phyloP scores from a whole-genome alignment of 2,888 invertebrate genomes.

The Hypercompe scribonia region DNA sequence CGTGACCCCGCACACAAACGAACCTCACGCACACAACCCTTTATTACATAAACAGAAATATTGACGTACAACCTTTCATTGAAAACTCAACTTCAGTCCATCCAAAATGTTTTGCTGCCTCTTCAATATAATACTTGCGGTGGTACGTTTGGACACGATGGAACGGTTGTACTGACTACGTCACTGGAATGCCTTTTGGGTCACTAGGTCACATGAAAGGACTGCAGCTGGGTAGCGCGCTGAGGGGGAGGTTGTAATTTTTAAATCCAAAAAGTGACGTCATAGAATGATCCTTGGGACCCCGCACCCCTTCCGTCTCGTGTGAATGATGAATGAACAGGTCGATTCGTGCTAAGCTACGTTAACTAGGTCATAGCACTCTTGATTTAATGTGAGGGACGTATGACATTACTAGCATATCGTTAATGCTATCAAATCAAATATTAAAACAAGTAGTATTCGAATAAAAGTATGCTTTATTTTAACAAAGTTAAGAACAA shows the following conservation, averaged over 20 bases:
- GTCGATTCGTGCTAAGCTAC: conserved; percentile 67
- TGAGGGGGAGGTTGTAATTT: conserved; percentile 70
- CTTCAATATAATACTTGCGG: conserved; percentile 30
- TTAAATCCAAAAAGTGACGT: conserved; percentile 78
- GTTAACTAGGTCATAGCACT: conserved; percentile 60
- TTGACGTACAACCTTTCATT: conserved; percentile 75
- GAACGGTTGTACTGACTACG: conserved; percentile 77
- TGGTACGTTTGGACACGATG: conserved; percentile 52
- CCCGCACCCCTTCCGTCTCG: conserved; percentile 58
- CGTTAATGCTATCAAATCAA: neutral
- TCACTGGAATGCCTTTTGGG: conserved; percentile 80
- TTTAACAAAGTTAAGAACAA: neutral
- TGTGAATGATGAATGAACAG: conserved; percentile 82
- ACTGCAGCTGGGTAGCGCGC: conserved; percentile 71
- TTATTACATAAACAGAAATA: conserved; percentile 51
- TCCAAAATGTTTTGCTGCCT: conserved; percentile 61
- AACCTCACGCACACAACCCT: conserved; percentile 44
- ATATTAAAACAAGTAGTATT: neutral
- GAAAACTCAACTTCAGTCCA: conserved; percentile 67
- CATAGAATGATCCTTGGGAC: conserved; percentile 68
- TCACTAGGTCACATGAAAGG: conserved; percentile 82
- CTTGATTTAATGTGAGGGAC: conserved; percentile 19
- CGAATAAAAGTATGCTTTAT: neutral
- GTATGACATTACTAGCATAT: neutral
- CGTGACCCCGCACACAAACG: conserved; percentile 52